A percentile compares a stretch with the other conserved stretches of the same genome.
phyloP scores from a whole-genome alignment of 92 coral and sea anemone species.

The Parazoanthus atlanticus region DNA sequence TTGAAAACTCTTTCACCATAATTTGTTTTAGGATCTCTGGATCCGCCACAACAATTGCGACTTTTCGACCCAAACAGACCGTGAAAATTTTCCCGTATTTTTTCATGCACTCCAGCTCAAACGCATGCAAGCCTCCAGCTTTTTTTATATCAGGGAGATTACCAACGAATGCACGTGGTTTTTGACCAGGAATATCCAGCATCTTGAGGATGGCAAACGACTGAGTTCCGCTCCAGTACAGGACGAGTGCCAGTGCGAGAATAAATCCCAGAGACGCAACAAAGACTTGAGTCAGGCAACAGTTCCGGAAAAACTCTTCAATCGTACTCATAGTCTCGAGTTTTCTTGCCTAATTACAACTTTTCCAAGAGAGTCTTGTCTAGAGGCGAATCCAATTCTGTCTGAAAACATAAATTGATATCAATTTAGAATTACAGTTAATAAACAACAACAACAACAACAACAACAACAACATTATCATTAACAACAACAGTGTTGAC shows the following conservation, averaged over 20 bases:
- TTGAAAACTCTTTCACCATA: conserved; percentile 32
- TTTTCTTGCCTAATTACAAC: too few species aligned
- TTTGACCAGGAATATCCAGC: conserved; percentile 20
- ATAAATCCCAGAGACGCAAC: background rate
- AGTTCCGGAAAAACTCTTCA: background rate
- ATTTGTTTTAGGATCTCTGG: conserved; percentile 21
- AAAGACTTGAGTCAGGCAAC: background rate
- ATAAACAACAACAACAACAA: too few species aligned
- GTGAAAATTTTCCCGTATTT: conserved; percentile 17
- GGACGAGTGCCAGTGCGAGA: background rate
- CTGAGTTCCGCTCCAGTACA: conserved; percentile 19
- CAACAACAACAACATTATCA: too few species aligned
- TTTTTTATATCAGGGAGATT: conserved; percentile 13
- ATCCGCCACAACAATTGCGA: conserved; percentile 14
- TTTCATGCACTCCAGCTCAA: conserved; percentile 16
- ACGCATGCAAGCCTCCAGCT: conserved; percentile 26
- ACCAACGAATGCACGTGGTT: conserved; percentile 21
- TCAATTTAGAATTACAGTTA: too few species aligned
- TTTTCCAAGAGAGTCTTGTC: too few species aligned
- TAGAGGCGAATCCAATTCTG: too few species aligned
- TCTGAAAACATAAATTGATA: too few species aligned
- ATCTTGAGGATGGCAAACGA: conserved; percentile 26
- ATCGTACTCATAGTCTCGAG: background rate
- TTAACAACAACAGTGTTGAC: too few species aligned
- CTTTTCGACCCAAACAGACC: conserved; percentile 9